Conservation (phyloP, 2,113 vertebrate genomes). For the Fregata magnificens region DNA sequence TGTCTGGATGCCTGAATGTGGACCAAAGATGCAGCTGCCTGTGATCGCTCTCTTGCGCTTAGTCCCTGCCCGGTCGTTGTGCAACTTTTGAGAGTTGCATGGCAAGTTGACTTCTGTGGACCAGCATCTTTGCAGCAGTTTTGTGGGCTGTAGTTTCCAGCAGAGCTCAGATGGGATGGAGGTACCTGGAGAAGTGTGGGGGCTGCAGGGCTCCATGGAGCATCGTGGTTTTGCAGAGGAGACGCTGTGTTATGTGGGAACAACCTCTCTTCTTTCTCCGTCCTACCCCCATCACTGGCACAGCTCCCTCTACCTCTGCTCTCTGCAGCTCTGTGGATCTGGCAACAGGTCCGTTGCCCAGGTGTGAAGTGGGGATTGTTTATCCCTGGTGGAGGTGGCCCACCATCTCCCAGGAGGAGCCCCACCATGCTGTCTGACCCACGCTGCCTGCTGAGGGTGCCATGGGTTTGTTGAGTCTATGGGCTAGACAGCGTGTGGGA, state of each 20-base stretch:
- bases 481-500: background rate
- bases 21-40: background rate
- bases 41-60: background rate
- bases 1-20: background rate
- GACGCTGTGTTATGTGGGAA: background rate
- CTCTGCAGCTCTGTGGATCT: background rate
- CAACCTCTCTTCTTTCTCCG: background rate
- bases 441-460: rapidly evolving
- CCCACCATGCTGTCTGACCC: background rate
- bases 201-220: background rate
- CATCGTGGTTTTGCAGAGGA: background rate
- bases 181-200: background rate
- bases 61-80: background rate
- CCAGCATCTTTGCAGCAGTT: background rate
- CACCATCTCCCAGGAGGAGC: background rate
- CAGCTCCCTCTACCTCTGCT: background rate
- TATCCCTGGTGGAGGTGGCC: background rate
- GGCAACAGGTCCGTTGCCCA: background rate
- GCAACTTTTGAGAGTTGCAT: background rate
- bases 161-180: background rate
- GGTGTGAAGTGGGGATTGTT: background rate
- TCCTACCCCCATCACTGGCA: background rate
- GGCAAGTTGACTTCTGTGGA: background rate
- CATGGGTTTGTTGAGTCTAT: background rate
- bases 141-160: background rate